Percentiles rank a stretch among this genome's conserved stretches.
Evolutionary conservation across 2,113 vertebrate genomes (phyloP).

Genomic region (Chinchilla lanigera): DNA sequence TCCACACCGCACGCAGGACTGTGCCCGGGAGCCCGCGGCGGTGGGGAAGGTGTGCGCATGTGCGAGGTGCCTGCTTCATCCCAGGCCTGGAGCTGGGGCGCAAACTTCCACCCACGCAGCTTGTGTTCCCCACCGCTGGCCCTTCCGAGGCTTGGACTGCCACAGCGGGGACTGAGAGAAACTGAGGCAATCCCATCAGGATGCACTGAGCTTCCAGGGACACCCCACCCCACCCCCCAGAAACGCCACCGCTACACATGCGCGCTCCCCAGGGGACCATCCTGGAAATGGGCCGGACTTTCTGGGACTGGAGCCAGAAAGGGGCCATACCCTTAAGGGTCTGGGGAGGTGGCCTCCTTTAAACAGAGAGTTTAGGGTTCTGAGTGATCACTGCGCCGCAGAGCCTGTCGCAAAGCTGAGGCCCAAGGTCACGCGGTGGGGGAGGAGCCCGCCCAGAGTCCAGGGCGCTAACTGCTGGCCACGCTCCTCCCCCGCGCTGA

Average conservation of each 20-base stretch:
- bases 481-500: not conserved
- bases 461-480: no score
- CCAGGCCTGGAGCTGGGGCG: not conserved
- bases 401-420: not conserved
- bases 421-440: not conserved
- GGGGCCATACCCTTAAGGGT: not conserved
- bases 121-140: no score
- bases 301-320: not conserved
- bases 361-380: not conserved
- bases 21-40: accelerated
- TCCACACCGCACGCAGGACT: not conserved
- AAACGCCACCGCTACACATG: not conserved
- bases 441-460: not conserved
- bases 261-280: not conserved
- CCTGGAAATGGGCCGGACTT: not conserved
- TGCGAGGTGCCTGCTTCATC: not conserved
- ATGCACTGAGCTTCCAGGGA: not conserved
- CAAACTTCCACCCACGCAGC: not conserved
- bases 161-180: not conserved
- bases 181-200: not conserved
- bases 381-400: not conserved
- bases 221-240: not conserved
- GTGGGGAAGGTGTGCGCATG: not conserved
- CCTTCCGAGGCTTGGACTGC: not conserved
- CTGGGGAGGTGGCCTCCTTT: accelerated